Base-by-base conservation (phyloP, 2,797 vertebrate species). In the Otolemur crassicaudatus region DNA sequence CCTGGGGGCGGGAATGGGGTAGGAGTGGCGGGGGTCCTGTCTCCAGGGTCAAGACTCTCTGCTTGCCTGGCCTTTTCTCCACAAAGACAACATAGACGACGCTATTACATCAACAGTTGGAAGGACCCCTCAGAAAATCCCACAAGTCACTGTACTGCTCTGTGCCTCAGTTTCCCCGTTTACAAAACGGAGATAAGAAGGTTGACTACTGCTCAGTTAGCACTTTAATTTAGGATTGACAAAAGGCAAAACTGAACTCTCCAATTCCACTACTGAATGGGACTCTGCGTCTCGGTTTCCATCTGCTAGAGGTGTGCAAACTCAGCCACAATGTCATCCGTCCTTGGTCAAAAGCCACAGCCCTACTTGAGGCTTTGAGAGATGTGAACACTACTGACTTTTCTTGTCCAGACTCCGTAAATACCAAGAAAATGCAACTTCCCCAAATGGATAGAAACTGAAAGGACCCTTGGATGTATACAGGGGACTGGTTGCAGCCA, bases 391-490 rank as follows among this genome's bases (percentile, higher is more conserved):
- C 65, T 87, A 29, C 37, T 94, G 34, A 27, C 37, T 95, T 86
- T 95, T 93, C 72, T 96, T 77, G 87, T 91, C 73, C 91, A 85
- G 94, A 40, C 80, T 87, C 72, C 73, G 22, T 58, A 67, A 97
- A 97, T 95, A 95, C 79, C 90, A 91, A 95, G 92, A 95, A 96
- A 95, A 90, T 87, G 76, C 80, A 79, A 96, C 96, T 98, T 98
- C 97, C 95, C 60, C 84, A 93, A 97, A 97, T 69, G 77, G 49
- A 20, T 10, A 94, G 91, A 97, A 97, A 96, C 96, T 94, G 96
- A 97, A 97, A 97, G 84, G 67, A 88, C 90, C 40, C 90, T 79
- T 43, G 82, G 69, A 40, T 7, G 7, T 80, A 67, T 43, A 3
- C 25, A 7, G 75, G 73, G 91, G 49, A n/a, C 56, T 14, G 65